Conservation (phyloP, 1,140 invertebrate species). For the Trachymyrmex cornetzi region DNA sequence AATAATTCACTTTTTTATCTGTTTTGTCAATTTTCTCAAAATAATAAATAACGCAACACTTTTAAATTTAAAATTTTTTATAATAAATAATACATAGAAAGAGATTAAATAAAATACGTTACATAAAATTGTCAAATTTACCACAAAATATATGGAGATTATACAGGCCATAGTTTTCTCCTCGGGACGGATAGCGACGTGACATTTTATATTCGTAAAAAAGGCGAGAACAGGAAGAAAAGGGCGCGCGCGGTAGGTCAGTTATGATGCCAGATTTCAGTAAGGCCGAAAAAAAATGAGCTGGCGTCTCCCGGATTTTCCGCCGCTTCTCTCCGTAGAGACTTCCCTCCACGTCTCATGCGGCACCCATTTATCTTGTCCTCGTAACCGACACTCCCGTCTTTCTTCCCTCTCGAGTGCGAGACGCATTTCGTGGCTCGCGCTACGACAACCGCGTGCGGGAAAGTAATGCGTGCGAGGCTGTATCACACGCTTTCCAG, state of each 20-base stretch:
- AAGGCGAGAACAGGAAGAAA: constrained; percentile 26
- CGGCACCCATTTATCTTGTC: constrained; percentile 41
- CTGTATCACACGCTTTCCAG: neutral
- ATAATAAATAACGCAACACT: neutral
- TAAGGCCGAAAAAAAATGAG: constrained; percentile 57
- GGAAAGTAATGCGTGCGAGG: constrained; percentile 40
- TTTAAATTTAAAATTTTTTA: neutral
- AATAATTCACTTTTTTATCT: constrained; percentile 12
- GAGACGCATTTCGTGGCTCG: neutral
- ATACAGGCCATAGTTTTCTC: neutral
- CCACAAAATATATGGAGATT: constrained; percentile 1
- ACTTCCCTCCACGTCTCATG: neutral
- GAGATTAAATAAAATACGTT: constrained; percentile 10
- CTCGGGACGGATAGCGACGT: neutral
- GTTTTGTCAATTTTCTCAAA: neutral
- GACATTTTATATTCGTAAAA: constrained; percentile 46
- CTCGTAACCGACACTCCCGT: constrained; percentile 26
- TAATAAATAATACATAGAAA: neutral
- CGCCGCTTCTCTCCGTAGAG: neutral
- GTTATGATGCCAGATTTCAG: constrained; percentile 44
- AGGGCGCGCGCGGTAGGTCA: constrained; percentile 29
- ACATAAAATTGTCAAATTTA: neutral
- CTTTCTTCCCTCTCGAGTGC: neutral
- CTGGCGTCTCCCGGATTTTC: neutral
- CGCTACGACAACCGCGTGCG: neutral